A percentile compares a stretch with the other conserved stretches of the same genome.
phyloP scores from a whole-genome alignment of 2,797 vertebrate species.

The Perdix hodgsoniae region DNA sequence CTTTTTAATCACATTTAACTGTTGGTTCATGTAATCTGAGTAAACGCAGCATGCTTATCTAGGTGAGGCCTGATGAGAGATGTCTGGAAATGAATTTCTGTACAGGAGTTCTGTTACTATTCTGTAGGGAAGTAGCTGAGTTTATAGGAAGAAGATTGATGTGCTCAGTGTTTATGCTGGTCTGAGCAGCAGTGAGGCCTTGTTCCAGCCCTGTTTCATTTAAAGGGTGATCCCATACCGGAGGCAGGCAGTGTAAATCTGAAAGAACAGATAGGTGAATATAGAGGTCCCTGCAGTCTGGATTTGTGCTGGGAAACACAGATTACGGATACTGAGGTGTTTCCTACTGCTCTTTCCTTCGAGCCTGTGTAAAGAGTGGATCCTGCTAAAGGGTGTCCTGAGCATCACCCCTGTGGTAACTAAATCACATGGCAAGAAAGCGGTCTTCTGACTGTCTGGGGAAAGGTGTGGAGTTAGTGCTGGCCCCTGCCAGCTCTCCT shows the following conservation, averaged over 20 bases:
- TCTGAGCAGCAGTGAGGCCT: background rate
- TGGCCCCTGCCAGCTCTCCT: background rate
- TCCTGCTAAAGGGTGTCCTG: background rate
- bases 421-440: background rate
- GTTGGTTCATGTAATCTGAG: background rate
- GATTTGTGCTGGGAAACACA: fast-evolving
- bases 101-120: background rate
- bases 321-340: background rate
- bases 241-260: background rate
- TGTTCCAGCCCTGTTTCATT: background rate
- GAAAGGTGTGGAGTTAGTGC: background rate
- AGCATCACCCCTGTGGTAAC: background rate
- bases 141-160: background rate
- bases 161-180: background rate
- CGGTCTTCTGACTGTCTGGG: fast-evolving
- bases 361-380: background rate
- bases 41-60: background rate
- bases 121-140: background rate
- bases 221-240: background rate
- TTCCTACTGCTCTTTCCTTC: background rate
- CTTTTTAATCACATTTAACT: background rate
- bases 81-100: background rate
- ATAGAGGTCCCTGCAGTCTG: background rate
- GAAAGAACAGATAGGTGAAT: background rate
- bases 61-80: background rate